Percentiles rank a stretch among this genome's conserved stretches.
These are phyloP conservation scores for Platysteira castanea DNA, from an alignment of 2,113 vertebrate genomes.

Conservation along the genomic window DNA sequence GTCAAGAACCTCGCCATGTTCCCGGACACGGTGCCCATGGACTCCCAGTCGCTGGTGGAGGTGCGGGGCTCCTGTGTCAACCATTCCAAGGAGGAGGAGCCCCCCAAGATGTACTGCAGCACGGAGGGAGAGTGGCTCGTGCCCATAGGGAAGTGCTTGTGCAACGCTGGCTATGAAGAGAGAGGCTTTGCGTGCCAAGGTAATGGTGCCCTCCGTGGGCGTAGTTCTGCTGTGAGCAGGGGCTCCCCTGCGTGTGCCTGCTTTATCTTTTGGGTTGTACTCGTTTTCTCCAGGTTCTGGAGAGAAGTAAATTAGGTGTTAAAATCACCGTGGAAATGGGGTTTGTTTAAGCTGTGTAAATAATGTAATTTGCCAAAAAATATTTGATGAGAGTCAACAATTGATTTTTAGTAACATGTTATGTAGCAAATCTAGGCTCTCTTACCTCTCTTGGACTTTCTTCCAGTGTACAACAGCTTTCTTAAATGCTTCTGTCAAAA, in stretches of 20 bases:
- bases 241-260: background rate
- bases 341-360: background rate
- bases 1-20: conserved; percentile 95
- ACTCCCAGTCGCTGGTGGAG: conserved; percentile 96
- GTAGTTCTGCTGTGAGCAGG: background rate
- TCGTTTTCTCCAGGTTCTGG: background rate
- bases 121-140: conserved; percentile 99
- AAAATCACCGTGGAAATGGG: background rate
- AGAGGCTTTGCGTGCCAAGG: conserved; percentile 90
- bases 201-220: conserved; percentile 63
- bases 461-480: background rate
- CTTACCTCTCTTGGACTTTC: background rate
- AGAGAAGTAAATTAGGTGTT: background rate
- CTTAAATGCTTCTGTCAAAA: background rate
- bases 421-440: background rate
- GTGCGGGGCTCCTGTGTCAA: conserved; percentile 95
- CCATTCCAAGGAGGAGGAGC: conserved; percentile 95
- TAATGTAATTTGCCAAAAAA: background rate
- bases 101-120: conserved; percentile 98
- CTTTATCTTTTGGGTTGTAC: background rate
- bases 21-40: conserved; percentile 94
- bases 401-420: background rate
- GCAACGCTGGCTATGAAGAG: conserved; percentile 91
- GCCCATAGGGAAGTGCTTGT: conserved; percentile 96
- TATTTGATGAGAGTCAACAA: background rate